A percentile compares a stretch with the other conserved stretches of the same genome.
phyloP scores from a whole-genome alignment of 2,888 invertebrate genomes.

The Nezara viridula region DNA sequence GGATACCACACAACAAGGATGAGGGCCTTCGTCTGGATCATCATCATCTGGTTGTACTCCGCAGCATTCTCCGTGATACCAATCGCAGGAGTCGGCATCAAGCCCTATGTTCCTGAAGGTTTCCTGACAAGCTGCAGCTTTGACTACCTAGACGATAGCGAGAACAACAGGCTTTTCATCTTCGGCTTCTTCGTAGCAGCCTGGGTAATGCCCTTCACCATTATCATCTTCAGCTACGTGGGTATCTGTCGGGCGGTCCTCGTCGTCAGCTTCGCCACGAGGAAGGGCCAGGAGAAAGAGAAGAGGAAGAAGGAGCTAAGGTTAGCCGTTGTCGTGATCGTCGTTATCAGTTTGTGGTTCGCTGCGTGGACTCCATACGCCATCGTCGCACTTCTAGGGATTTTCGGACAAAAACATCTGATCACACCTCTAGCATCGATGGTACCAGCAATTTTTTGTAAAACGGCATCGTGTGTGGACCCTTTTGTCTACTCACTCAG shows the following conservation, averaged over 20 bases:
- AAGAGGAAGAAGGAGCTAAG: slow-evolving; percentile 79
- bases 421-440: slow-evolving; percentile 81
- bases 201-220: slow-evolving; percentile 80
- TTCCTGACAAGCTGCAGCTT: slow-evolving; percentile 88
- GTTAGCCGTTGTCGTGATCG: slow-evolving; percentile 77
- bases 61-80: slow-evolving; percentile 79
- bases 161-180: slow-evolving; percentile 77
- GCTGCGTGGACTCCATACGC: slow-evolving; percentile 88
- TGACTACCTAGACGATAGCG: slow-evolving; percentile 81
- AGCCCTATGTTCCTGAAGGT: slow-evolving; percentile 82
- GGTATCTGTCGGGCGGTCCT: slow-evolving; percentile 76
- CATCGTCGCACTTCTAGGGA: slow-evolving; percentile 80
- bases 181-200: slow-evolving; percentile 82
- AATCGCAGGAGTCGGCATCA: slow-evolving; percentile 78
- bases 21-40: slow-evolving; percentile 75
- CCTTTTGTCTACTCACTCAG: slow-evolving; percentile 85
- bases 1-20: slow-evolving; percentile 75
- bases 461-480: slow-evolving; percentile 85
- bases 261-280: slow-evolving; percentile 64
- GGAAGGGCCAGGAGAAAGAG: slow-evolving; percentile 71
- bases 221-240: slow-evolving; percentile 82
- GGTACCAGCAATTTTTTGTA: slow-evolving; percentile 85
- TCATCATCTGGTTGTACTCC: slow-evolving; percentile 82
- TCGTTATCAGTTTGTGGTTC: slow-evolving; percentile 82
- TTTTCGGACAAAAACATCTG: slow-evolving; percentile 75